Percentiles rank a stretch among this genome's conserved stretches.
These are phyloP conservation scores for Lepisosteus oculatus DNA, from an alignment of 2,113 vertebrate genomes.

Conservation along the genomic window DNA sequence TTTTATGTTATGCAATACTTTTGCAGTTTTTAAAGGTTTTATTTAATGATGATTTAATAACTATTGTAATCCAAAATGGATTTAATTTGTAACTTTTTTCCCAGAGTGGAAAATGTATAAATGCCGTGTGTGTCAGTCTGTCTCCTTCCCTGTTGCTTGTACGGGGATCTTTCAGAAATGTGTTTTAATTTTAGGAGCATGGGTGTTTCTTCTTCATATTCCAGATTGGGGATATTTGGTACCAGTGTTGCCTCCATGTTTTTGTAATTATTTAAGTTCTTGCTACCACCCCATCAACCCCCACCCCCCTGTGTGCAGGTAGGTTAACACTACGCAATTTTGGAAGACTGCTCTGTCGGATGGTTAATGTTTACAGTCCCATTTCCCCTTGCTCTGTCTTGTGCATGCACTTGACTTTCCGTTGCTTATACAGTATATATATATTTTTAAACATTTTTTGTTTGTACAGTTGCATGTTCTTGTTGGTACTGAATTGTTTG, in stretches of 20 bases:
- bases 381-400: conserved; percentile 17
- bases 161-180: neutral
- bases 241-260: neutral
- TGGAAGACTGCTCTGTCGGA: conserved; percentile 27
- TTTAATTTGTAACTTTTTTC: conserved; percentile 21
- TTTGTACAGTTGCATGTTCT: conserved; percentile 43
- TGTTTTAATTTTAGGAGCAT: neutral
- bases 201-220: neutral
- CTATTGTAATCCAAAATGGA: conserved; percentile 23
- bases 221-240: conserved; percentile 8
- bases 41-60: conserved; percentile 28
- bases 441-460: conserved; percentile 25
- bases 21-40: conserved; percentile 65
- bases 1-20: conserved; percentile 58
- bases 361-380: conserved; percentile 26
- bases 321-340: conserved; percentile 11
- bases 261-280: neutral
- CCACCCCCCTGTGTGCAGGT: neutral
- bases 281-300: neutral
- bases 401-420: conserved; percentile 31
- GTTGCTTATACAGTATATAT: neutral
- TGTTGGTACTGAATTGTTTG: conserved; percentile 34
- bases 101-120: conserved; percentile 2
- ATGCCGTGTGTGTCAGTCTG: conserved; percentile 3
- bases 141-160: neutral